These are phyloP conservation scores for Centruroides sculpturatus DNA, from an alignment of 1,140 invertebrate genomes.

Conservation along the genomic window DNA sequence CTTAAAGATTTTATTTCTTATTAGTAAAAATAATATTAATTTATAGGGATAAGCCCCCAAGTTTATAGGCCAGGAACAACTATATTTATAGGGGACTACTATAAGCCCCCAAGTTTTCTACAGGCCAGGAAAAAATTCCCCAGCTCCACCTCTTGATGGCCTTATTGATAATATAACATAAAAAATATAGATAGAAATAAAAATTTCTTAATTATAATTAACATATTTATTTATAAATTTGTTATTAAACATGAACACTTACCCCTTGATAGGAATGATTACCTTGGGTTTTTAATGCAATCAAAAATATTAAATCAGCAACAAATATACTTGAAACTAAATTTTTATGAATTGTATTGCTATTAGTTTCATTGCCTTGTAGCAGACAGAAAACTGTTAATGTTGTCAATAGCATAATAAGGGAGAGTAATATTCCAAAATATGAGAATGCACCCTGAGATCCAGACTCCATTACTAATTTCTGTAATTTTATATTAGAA, in stretches of 20 bases:
- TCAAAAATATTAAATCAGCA: conserved; percentile 67
- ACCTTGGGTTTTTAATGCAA: conserved; percentile 52
- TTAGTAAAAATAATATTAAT: no score
- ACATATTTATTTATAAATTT: neutral
- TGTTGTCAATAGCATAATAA: conserved; percentile 47
- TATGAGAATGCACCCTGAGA: conserved; percentile 74
- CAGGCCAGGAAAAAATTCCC: no score
- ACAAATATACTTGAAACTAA: conserved; percentile 74
- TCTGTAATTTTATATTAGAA: conserved; percentile 1
- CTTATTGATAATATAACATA: no score
- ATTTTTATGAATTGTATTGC: conserved; percentile 88
- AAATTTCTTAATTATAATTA: no score
- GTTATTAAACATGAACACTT: conserved; percentile 6
- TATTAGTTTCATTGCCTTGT: conserved; percentile 66
- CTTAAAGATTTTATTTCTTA: no score
- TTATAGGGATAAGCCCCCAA: no score
- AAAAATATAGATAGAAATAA: no score
- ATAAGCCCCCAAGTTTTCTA: no score
- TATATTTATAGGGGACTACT: no score
- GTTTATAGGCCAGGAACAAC: no score
- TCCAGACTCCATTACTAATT: conserved; percentile 34
- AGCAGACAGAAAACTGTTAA: conserved; percentile 62
- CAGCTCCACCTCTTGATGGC: no score
- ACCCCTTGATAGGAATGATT: conserved; percentile 29
- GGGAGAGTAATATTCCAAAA: conserved; percentile 53